Percentiles rank a stretch among this genome's conserved stretches.
These are phyloP conservation scores for Pararge aegeria DNA, from an alignment of 1,140 invertebrate genomes.

Conservation along the genomic window DNA sequence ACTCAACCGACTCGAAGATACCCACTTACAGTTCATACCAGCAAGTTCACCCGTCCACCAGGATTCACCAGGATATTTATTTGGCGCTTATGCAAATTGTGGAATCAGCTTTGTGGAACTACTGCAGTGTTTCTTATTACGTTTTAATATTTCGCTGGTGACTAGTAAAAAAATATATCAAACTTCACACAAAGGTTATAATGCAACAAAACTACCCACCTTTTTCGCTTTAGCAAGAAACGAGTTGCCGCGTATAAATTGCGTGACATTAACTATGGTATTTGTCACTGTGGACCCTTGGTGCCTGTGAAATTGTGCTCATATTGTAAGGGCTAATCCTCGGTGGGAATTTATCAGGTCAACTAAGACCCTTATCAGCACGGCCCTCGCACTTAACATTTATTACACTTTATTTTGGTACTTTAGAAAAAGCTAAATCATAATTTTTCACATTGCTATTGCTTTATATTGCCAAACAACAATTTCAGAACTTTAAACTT, in stretches of 20 bases:
- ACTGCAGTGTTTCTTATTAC: too few species aligned
- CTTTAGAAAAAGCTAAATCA: background rate
- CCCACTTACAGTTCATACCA: too few species aligned
- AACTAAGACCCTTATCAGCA: slow-evolving; percentile 55
- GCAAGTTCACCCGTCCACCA: too few species aligned
- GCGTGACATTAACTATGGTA: slow-evolving; percentile 45
- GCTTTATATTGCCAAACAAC: too few species aligned
- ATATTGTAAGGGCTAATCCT: slow-evolving; percentile 74
- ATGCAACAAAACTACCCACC: slow-evolving; percentile 1
- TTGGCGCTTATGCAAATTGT: too few species aligned
- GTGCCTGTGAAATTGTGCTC: slow-evolving; percentile 63
- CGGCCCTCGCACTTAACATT: slow-evolving; percentile 27
- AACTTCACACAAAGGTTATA: slow-evolving; percentile 3
- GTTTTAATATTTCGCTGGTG: too few species aligned
- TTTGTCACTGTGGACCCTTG: slow-evolving; percentile 64
- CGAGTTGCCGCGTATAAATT: slow-evolving; percentile 43
- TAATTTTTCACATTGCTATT: background rate
- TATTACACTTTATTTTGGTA: slow-evolving; percentile 2
- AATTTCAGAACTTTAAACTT: too few species aligned
- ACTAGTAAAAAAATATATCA: too few species aligned
- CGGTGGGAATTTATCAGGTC: slow-evolving; percentile 63
- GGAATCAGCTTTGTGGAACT: too few species aligned
- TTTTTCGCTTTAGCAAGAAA: slow-evolving; percentile 23
- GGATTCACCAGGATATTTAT: too few species aligned
- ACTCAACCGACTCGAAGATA: too few species aligned